These are phyloP conservation scores for Conchocele bisecta DNA, from an alignment of 2,888 invertebrate species.

Conservation along the genomic window DNA sequence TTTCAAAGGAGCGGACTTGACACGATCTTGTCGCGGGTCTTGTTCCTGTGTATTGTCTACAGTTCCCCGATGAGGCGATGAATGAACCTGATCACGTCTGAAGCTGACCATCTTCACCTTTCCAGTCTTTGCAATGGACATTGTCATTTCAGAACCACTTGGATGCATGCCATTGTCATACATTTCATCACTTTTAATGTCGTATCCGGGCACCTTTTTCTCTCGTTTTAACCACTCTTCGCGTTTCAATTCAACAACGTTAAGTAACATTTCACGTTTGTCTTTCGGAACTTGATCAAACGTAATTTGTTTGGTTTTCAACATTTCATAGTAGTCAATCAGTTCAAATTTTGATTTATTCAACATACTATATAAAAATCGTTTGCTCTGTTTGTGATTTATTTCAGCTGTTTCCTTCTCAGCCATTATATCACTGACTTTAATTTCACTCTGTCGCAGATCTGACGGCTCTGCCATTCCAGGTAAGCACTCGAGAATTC, in stretches of 20 bases:
- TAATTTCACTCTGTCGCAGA: slow-evolving; percentile 41
- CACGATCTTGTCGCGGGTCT: slow-evolving; percentile 44
- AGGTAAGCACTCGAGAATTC: slow-evolving; percentile 68
- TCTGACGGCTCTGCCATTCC: slow-evolving; percentile 62
- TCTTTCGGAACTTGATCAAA: slow-evolving; percentile 55
- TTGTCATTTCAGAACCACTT: slow-evolving; percentile 6
- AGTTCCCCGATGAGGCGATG: slow-evolving; percentile 20
- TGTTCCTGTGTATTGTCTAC: slow-evolving; percentile 21
- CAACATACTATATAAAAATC: slow-evolving; percentile 40
- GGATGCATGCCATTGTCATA: slow-evolving; percentile 56
- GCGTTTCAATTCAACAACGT: slow-evolving; percentile 49
- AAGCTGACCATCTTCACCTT: slow-evolving; percentile 53
- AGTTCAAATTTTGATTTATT: slow-evolving; percentile 62
- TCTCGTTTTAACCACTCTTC: slow-evolving; percentile 44
- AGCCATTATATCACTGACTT: slow-evolving; percentile 54
- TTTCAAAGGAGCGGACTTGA: slow-evolving; percentile 55
- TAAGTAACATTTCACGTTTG: slow-evolving; percentile 54
- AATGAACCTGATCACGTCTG: slow-evolving; percentile 36
- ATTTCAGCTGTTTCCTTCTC: slow-evolving; percentile 42
- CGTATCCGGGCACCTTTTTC: slow-evolving; percentile 3
- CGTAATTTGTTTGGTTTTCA: slow-evolving; percentile 60
- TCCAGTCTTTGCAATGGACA: neutral
- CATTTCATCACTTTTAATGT: slow-evolving; percentile 47
- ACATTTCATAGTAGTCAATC: slow-evolving; percentile 66
- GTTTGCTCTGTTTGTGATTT: slow-evolving; percentile 26